Conservation (phyloP, 37 sponge, comb jelly and placozoan genomes). For the Halichondria panicea region DNA sequence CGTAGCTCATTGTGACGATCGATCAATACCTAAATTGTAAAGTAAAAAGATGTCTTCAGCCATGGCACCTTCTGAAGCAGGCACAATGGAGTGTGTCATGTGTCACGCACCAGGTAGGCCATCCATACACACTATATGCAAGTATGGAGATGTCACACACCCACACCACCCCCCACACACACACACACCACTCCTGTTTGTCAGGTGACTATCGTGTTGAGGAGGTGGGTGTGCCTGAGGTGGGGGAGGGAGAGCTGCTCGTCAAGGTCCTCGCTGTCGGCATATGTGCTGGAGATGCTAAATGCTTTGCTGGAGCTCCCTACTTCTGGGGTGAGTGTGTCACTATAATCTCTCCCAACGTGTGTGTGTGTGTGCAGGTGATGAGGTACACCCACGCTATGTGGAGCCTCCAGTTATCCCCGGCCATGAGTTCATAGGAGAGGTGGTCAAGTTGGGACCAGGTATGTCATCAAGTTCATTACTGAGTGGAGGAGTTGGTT, state of each 20-base stretch:
- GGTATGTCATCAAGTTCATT: constrained; percentile 18
- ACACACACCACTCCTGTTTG: not conserved
- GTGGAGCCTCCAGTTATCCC: constrained; percentile 74
- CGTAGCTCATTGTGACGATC: too few species aligned
- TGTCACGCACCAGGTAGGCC: too few species aligned
- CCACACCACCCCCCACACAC: too few species aligned
- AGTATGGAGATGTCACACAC: too few species aligned
- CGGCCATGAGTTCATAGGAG: constrained; percentile 74
- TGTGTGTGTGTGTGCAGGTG: constrained; percentile 8
- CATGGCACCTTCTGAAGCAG: too few species aligned
- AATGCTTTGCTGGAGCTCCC: constrained; percentile 68
- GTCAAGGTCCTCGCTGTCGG: constrained; percentile 69
- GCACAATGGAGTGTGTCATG: too few species aligned
- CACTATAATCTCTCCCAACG: not conserved
- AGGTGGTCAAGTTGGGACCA: constrained; percentile 66
- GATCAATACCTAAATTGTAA: too few species aligned
- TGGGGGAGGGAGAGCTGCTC: constrained; percentile 59
- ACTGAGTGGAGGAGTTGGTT: not conserved
- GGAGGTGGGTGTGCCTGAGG: constrained; percentile 42
- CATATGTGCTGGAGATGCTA: constrained; percentile 75
- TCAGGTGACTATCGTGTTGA: constrained; percentile 67
- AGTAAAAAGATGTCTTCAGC: too few species aligned
- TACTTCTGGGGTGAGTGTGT: constrained; percentile 59
- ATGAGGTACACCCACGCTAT: constrained; percentile 30
- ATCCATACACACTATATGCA: too few species aligned